Base-by-base conservation (phyloP, 2,888 invertebrate species). In the Pheosia gnoma region DNA sequence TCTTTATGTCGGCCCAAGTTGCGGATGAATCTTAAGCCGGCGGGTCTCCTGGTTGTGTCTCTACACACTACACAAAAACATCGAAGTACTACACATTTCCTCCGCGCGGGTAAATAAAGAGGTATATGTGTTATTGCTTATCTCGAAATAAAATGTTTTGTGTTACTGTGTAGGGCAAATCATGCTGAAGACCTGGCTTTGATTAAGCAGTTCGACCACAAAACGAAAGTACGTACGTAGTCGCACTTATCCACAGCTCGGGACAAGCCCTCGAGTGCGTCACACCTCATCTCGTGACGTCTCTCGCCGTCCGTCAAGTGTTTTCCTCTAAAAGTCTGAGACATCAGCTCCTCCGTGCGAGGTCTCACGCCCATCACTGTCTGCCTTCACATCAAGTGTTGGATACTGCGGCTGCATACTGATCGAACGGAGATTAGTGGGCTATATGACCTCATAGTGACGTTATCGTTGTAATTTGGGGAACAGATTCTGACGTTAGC, bases 211-310 rank as follows among this genome's bases (percentile, higher is more conserved):
- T 9, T 51, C 13, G 13, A 13, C 13, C 5, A 51, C 13, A 5
- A n/a, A 5, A n/a, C 49, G 5, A 13, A 51, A 13, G 25, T 13
- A 51, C 4, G 49, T 25, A 51, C 8, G 25, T 10, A 51, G 25
- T 2, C 3, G 25, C 45, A 1, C 25, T 11, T 25, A 6, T 51
- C 13, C 45, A 11, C 5, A 6, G 11, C n/a, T 36, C 45, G 57
- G 72, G 72, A 72, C 69, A 71, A 59, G 72, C 63, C 72, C 68
- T 61, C 54, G 53, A 10, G 13, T 60, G 25, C 25, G n/a, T 47
- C 47, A 47, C n/a, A 47, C 10, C 47, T 11, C n/a, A 51, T 8
- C 51, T 25, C n/a, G 49, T 47, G 25, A 25, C 51, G 51, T 51
- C 41, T 55, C 9, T 43, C 49, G 45, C 1, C 9, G 8, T 52